Evolutionary conservation across 2,797 vertebrate species (phyloP).

Genomic region (Hyperoplus lanceolatus): DNA sequence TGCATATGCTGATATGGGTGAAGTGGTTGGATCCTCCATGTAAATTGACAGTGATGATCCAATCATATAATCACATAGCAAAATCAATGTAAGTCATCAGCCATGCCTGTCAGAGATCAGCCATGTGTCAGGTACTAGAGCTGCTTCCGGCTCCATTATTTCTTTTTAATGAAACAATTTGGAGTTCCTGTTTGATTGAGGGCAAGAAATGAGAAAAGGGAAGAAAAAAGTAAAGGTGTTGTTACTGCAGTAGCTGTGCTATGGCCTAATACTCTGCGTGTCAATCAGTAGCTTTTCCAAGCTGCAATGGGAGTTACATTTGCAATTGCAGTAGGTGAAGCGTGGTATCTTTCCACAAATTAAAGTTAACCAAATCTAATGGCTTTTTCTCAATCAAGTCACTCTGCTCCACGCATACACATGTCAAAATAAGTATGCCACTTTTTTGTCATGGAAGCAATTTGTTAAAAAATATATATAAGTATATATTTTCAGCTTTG

Average conservation of each 20-base stretch:
- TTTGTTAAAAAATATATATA: no score
- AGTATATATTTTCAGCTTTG: no score
- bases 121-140: slow-evolving; percentile 11
- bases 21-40: neutral
- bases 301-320: slow-evolving; percentile 45
- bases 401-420: neutral
- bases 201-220: slow-evolving; percentile 18
- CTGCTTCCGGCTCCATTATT: slow-evolving; percentile 31
- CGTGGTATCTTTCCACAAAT: slow-evolving; percentile 49
- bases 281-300: slow-evolving; percentile 39
- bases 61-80: neutral
- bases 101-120: slow-evolving; percentile 1
- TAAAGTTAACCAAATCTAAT: slow-evolving; percentile 56
- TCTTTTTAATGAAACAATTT: slow-evolving; percentile 59
- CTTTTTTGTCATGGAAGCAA: neutral
- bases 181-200: slow-evolving; percentile 40
- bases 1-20: slow-evolving; percentile 9
- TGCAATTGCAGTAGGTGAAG: slow-evolving; percentile 52
- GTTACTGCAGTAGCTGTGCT: slow-evolving; percentile 1
- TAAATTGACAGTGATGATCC: slow-evolving; percentile 25
- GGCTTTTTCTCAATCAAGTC: slow-evolving; percentile 22
- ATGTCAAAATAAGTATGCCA: neutral
- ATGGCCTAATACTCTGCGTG: neutral
- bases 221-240: slow-evolving; percentile 31
- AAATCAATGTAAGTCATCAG: slow-evolving; percentile 20